Percentiles rank a stretch among this genome's conserved stretches.
Conservation (phyloP, 2,888 invertebrate species). For the Belgica antarctica region DNA sequence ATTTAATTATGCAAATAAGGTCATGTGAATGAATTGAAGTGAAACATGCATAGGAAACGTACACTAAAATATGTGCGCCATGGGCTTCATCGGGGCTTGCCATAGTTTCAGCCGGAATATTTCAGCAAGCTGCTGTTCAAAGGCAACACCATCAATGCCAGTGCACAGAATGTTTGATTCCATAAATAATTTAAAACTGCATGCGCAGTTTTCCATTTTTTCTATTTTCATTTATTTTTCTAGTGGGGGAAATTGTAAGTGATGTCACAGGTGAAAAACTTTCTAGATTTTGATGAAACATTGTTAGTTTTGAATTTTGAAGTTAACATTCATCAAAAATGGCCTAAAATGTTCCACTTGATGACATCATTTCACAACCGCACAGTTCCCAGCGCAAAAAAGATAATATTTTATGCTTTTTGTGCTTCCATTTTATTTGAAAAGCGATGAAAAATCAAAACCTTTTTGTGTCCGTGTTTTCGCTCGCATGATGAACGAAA, state of each 20-base stretch:
- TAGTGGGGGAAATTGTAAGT: too few species aligned
- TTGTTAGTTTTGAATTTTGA: too few species aligned
- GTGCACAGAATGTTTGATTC: constrained; percentile 8
- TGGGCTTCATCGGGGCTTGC: constrained; percentile 12
- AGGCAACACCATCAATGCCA: background rate
- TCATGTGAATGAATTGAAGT: constrained; percentile 44
- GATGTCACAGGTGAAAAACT: too few species aligned
- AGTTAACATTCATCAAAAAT: too few species aligned
- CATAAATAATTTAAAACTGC: constrained; percentile 43
- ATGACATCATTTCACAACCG: too few species aligned
- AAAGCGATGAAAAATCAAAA: constrained; percentile 19
- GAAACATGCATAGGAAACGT: constrained; percentile 44
- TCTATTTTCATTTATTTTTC: background rate
- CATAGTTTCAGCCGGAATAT: constrained; percentile 6
- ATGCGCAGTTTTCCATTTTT: constrained; percentile 19
- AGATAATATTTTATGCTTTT: constrained; percentile 23
- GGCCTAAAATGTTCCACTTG: too few species aligned
- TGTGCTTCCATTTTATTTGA: background rate
- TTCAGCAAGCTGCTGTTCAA: background rate
- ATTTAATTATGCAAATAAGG: constrained; percentile 44
- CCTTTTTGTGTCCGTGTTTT: too few species aligned
- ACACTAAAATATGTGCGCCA: constrained; percentile 41
- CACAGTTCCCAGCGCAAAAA: background rate
- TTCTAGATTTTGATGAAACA: too few species aligned
- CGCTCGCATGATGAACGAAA: too few species aligned